These are phyloP conservation scores for Telmatochromis brachygnathus DNA, from an alignment of 2,113 vertebrate genomes.

Conservation along the genomic window DNA sequence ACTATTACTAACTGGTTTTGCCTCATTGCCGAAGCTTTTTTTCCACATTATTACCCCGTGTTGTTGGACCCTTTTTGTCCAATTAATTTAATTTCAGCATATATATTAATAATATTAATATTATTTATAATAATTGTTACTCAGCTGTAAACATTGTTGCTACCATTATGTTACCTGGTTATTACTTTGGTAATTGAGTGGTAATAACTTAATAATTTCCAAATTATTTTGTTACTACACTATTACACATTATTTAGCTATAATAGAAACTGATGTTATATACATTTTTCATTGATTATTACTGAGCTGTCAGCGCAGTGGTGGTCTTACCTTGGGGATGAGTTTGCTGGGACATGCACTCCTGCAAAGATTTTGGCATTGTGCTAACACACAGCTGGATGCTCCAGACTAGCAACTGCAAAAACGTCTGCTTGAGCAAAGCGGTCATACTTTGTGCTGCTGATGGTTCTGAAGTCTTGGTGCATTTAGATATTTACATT, in stretches of 20 bases:
- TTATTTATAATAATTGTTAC: background rate
- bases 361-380: background rate
- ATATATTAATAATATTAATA: background rate
- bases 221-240: background rate
- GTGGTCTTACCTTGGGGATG: background rate
- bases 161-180: background rate
- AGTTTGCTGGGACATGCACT: background rate
- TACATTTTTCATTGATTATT: background rate
- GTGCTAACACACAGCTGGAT: background rate
- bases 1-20: background rate
- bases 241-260: background rate
- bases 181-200: background rate
- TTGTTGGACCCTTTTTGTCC: background rate
- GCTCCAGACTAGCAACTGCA: background rate
- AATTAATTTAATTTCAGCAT: background rate
- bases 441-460: background rate
- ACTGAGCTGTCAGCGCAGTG: background rate
- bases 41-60: background rate
- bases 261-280: background rate
- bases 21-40: background rate
- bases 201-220: background rate
- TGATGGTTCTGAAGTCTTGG: background rate
- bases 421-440: background rate
- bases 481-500: background rate
- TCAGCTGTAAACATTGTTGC: background rate